Evolutionary conservation across 2,888 invertebrate genomes (phyloP), one percentile per base, ranked within the genome.

Genomic region (Platynereis dumerilii): DNA sequence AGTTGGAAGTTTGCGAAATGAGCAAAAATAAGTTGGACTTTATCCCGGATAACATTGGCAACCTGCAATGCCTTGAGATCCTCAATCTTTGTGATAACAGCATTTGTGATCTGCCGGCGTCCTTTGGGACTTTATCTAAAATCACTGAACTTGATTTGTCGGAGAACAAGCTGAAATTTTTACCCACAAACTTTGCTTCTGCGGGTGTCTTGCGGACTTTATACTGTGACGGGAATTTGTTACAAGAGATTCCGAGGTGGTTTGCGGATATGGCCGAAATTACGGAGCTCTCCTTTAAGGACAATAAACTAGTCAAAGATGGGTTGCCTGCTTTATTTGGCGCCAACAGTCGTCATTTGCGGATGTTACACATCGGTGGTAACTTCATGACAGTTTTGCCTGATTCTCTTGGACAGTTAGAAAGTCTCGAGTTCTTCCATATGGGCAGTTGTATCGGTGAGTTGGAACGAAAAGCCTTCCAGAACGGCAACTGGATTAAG

Each of bases 401-500:
- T 27, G 74, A 74, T 12, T 70, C 73, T 5, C 59, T 80, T 28
- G 79, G 79, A 26, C 62, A 72, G 39, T 66, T 80, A 58, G 45
- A 64, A 44, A 57, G 59, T 15, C 65, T 80, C 56, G 77, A 79
- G 66, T 71, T 61, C 29, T 56, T 79, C 28, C 74, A 77, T 56
- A 59, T 78, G 26, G 80, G 80, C 12, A 78, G 78, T 72, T 73
- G 74, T 28, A 75, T 80, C 28, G 74, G 72, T 48, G 80, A 80
- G 64, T 58, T 79, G 5, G 80, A 80, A 66, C 61, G 79, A 45
- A 64, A 75, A 12, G 75, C 76, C 53, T 77, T 76, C 64, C 77
- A 77, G 60, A 81, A 79, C 70, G 81, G 81, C 12, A 81, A 81
- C 69, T 78, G 78, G 78, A 52, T 81, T 5, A 53, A 64, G 5